phyloP scores from a whole-genome alignment of 2,113 vertebrate species.

The Nycticebus coucang region DNA sequence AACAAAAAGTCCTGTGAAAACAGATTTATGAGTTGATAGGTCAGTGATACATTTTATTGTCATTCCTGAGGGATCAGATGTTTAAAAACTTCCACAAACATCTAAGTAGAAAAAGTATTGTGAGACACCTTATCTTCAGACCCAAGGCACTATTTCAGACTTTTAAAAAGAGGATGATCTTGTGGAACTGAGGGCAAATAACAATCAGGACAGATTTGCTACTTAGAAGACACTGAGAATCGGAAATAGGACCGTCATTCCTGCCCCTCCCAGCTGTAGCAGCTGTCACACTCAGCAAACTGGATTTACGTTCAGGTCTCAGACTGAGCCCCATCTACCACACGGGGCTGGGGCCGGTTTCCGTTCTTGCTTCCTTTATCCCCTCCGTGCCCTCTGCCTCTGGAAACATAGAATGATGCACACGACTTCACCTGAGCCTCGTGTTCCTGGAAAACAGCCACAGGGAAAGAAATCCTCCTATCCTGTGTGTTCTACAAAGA shows the following conservation, averaged over 20 bases:
- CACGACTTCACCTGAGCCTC: background rate
- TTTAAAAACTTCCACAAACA: constrained; percentile 59
- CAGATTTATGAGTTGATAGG: background rate
- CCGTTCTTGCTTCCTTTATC: background rate
- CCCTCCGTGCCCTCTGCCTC: background rate
- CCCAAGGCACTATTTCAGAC: background rate
- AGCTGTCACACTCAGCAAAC: background rate
- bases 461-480: background rate
- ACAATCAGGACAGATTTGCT: background rate
- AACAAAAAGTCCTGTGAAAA: background rate
- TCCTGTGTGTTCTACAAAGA: background rate
- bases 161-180: constrained; percentile 21
- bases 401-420: background rate
- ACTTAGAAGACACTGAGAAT: background rate
- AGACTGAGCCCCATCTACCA: background rate
- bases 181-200: background rate
- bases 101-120: background rate
- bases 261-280: background rate
- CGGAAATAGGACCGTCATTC: background rate
- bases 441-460: background rate
- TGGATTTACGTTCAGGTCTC: background rate
- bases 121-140: constrained; percentile 15
- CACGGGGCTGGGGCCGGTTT: background rate
- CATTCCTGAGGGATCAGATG: background rate
- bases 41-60: background rate